These are phyloP conservation scores for Ichneumoninae sp. DNA, from an alignment of 2,888 invertebrate genomes.

Conservation along the genomic window DNA sequence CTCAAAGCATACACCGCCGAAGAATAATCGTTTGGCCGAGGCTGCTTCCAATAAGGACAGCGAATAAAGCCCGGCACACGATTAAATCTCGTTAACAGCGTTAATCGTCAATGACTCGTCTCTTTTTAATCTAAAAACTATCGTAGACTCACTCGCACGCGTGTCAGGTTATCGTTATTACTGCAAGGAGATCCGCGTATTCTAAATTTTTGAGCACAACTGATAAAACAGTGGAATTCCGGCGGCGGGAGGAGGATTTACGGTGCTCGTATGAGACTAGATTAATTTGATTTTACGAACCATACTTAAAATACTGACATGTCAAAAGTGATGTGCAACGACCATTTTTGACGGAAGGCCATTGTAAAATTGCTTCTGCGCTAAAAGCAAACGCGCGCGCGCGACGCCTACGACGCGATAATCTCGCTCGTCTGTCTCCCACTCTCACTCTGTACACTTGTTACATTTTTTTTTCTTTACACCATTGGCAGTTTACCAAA, in stretches of 20 bases:
- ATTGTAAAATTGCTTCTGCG: conserved; percentile 75
- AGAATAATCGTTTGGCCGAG: conserved; percentile 37
- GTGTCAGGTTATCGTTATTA: conserved; percentile 6
- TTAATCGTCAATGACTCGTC: conserved; percentile 17
- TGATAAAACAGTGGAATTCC: conserved; percentile 48
- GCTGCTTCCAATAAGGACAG: conserved; percentile 59
- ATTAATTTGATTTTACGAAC: conserved; percentile 83
- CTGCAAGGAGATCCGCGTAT: conserved; percentile 41
- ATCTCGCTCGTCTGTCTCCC: conserved; percentile 41
- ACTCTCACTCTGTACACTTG: conserved; percentile 64
- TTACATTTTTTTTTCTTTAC: conserved; percentile 68
- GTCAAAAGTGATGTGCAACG: conserved; percentile 79
- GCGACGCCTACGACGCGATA: conserved; percentile 57
- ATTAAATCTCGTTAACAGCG: conserved; percentile 19
- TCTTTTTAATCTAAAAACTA: conserved; percentile 9
- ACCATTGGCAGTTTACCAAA: conserved; percentile 81
- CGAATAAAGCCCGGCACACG: conserved; percentile 49
- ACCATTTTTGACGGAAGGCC: conserved; percentile 80
- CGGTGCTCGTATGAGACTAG: conserved; percentile 82
- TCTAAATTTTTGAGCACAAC: conserved; percentile 58
- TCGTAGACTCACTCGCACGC: not conserved
- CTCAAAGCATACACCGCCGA: conserved; percentile 16
- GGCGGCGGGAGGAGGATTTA: conserved; percentile 62
- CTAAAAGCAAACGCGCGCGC: conserved; percentile 63
- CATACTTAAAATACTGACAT: conserved; percentile 82